These are phyloP conservation scores for Hipparchia semele DNA, from an alignment of 2,888 invertebrate genomes.

Conservation along the genomic window DNA sequence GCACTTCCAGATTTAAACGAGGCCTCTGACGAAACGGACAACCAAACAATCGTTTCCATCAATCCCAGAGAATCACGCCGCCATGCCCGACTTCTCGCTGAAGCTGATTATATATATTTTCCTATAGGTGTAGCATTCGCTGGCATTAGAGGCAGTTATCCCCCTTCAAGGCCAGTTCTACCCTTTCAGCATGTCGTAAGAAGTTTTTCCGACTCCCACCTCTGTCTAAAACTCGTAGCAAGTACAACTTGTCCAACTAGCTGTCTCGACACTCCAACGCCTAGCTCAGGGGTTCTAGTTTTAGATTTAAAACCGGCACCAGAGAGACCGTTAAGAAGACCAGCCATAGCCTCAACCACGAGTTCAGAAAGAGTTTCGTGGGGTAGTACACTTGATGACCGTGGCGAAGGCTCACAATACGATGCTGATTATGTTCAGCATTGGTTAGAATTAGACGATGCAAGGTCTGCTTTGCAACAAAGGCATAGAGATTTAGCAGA, in stretches of 20 bases:
- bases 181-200: slow-evolving; percentile 89
- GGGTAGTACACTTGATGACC: slow-evolving; percentile 84
- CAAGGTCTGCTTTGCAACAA: slow-evolving; percentile 86
- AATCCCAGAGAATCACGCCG: slow-evolving; percentile 76
- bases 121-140: slow-evolving; percentile 85
- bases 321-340: slow-evolving; percentile 83
- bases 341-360: slow-evolving; percentile 80
- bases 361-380: slow-evolving; percentile 81
- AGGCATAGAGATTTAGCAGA: slow-evolving; percentile 87
- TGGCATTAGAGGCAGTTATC: slow-evolving; percentile 88
- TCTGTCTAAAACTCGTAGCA: slow-evolving; percentile 87
- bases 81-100: slow-evolving; percentile 83
- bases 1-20: slow-evolving; percentile 89
- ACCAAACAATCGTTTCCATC: slow-evolving; percentile 80
- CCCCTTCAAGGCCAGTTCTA: slow-evolving; percentile 86
- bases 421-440: slow-evolving; percentile 90
- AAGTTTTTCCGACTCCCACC: slow-evolving; percentile 89
- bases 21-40: slow-evolving; percentile 88
- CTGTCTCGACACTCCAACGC: slow-evolving; percentile 82
- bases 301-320: slow-evolving; percentile 82
- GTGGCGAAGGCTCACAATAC: slow-evolving; percentile 84
- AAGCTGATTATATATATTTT: slow-evolving; percentile 87
- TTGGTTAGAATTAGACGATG: slow-evolving; percentile 89
- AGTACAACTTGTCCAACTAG: slow-evolving; percentile 81
- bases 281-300: slow-evolving; percentile 85